These are phyloP conservation scores for Spilarctia lutea DNA, from an alignment of 2,888 invertebrate species.

Conservation along the genomic window DNA sequence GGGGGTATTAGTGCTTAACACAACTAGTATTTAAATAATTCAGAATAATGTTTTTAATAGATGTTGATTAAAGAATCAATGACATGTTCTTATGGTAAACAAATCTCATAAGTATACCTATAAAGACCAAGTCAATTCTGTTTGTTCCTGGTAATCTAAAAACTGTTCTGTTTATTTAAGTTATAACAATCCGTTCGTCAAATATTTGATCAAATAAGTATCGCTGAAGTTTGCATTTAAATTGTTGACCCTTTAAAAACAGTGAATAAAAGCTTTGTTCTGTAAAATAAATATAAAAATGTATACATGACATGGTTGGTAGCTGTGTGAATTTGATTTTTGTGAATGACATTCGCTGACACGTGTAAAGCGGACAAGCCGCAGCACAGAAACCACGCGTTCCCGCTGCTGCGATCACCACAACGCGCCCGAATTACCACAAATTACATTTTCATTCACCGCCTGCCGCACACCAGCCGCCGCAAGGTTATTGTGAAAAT, in stretches of 20 bases:
- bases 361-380: conserved; percentile 59
- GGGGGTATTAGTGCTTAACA: too few relatives aligned
- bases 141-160: conserved; percentile 22
- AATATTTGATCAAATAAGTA: conserved; percentile 6
- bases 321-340: conserved; percentile 24
- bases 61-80: conserved; percentile 55
- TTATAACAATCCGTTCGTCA: neutral
- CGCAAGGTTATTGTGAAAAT: conserved; percentile 60
- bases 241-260: neutral
- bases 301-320: neutral
- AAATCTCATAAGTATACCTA: conserved; percentile 47
- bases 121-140: conserved; percentile 25
- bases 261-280: neutral
- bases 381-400: conserved; percentile 51
- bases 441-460: conserved; percentile 81
- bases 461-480: conserved; percentile 51
- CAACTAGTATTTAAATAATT: neutral
- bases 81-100: conserved; percentile 58
- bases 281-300: neutral
- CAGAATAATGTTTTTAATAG: neutral
- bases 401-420: conserved; percentile 52
- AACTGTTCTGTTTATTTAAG: conserved; percentile 12
- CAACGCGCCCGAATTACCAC: conserved; percentile 73
- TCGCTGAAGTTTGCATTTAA: neutral
- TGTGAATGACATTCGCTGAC: conserved; percentile 19